These are phyloP conservation scores for Calameuta idolon DNA, from an alignment of 2,888 invertebrate genomes.

Conservation along the genomic window DNA sequence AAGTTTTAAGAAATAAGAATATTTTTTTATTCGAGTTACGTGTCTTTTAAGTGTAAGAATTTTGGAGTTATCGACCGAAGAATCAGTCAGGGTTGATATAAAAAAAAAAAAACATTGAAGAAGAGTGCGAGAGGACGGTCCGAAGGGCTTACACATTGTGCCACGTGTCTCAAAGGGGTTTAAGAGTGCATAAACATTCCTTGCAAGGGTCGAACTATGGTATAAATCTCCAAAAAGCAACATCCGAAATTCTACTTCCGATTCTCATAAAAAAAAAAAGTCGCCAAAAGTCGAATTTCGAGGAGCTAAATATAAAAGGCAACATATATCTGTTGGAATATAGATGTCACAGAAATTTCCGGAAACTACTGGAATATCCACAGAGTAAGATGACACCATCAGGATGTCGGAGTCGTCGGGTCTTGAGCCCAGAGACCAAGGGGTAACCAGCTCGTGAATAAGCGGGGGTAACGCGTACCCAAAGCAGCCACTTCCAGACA, in stretches of 20 bases:
- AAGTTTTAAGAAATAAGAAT: neutral
- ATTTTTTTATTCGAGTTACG: neutral
- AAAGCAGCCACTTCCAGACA: conserved; percentile 27
- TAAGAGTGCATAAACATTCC: neutral
- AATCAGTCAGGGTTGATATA: neutral
- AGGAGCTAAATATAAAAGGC: neutral
- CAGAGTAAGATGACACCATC: neutral
- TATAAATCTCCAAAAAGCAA: neutral
- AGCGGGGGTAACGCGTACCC: conserved; percentile 5
- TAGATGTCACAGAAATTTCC: neutral
- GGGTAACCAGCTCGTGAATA: neutral
- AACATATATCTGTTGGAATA: neutral
- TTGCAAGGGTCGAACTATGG: neutral
- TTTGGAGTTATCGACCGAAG: neutral
- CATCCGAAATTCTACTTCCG: neutral
- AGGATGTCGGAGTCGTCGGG: neutral
- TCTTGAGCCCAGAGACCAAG: neutral
- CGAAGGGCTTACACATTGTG: neutral
- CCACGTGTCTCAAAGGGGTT: neutral
- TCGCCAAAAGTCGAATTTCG: neutral
- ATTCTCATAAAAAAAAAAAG: neutral
- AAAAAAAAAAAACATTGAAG: neutral
- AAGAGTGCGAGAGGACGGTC: neutral
- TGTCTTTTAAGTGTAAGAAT: neutral
- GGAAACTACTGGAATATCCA: neutral